These are phyloP conservation scores for Stratiomys singularior DNA, from an alignment of 2,888 invertebrate genomes.

Conservation along the genomic window DNA sequence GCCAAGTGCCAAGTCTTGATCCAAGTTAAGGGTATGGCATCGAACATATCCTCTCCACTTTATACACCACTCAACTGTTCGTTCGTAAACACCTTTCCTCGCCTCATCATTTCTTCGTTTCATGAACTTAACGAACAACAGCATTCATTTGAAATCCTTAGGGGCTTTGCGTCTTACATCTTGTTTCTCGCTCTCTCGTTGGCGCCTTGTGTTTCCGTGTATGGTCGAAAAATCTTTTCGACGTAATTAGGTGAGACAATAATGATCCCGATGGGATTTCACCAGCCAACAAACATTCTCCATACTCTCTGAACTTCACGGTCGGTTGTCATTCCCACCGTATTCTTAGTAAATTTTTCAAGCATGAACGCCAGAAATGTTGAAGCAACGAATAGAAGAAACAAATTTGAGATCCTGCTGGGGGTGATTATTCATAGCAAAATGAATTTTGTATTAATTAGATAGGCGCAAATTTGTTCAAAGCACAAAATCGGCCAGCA, in stretches of 20 bases:
- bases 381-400: not conserved
- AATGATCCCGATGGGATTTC: constrained; percentile 29
- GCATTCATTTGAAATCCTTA: not conserved
- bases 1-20: too few species aligned
- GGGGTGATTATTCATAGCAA: constrained; percentile 18
- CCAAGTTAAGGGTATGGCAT: too few species aligned
- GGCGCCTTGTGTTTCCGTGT: not conserved
- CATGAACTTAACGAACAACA: too few species aligned
- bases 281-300: not conserved
- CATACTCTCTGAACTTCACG: not conserved
- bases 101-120: too few species aligned
- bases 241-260: constrained; percentile 34
- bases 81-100: too few species aligned
- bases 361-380: not conserved
- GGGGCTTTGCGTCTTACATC: constrained; percentile 8
- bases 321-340: not conserved
- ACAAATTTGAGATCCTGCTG: not conserved
- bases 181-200: not conserved
- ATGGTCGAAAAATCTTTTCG: constrained; percentile 10
- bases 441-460: not conserved
- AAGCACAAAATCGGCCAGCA: too few species aligned
- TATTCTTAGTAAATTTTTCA: not conserved
- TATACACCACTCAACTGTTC: too few species aligned
- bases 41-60: too few species aligned
- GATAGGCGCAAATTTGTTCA: too few species aligned